Base-by-base conservation (phyloP, 1,140 invertebrate species). In the Aphaenogaster rudis region DNA sequence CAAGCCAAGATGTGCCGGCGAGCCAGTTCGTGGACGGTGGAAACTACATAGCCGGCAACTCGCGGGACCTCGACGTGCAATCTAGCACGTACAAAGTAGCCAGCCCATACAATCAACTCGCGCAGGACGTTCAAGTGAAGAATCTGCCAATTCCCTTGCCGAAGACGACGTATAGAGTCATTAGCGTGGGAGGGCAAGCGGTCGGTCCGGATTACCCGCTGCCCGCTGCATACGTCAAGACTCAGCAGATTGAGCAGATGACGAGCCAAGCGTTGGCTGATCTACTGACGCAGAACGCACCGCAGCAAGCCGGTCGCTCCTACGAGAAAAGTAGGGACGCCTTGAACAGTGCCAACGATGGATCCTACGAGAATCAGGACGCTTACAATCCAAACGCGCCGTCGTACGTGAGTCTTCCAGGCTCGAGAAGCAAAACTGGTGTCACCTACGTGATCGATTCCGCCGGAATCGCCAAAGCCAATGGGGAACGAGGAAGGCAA, bases 21-120 rank as follows among this genome's bases (percentile, higher is more conserved):
- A 33, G 50, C 7, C 91, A 93, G 13, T 95, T 92, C 59, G 85
- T 93, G 5, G 94, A 95, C 48, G 94, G 92, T 0, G 91, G 45
- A 5, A 95, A 95, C 54, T 95, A 92, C 45, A 88, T 95, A n/a
- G 92, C 93, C 0, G 87, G 86, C 0, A 93, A 67, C n/a, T 66
- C 89, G 0, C 94, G 92, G 15, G 95, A 95, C 72, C 84, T 94
- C 11, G 94, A 95, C 11, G 85, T 86, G 3, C 94, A 94, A 17
- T 91, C 94, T 0, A 94, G 87, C 28, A 92, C 91, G 1, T 93
- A 95, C 71, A 94, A 93, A 79, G 11, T 81, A 3, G 88, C 90
- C 8, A 92, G 50, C 45, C 36, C 84, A 0, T 93, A 93, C 42
- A 95, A 94, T 66, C 90, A 94, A 87, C 39, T 92, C 87, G 64